These are phyloP conservation scores for Exocentrus adspersus DNA, from an alignment of 2,888 invertebrate species.

Conservation along the genomic window DNA sequence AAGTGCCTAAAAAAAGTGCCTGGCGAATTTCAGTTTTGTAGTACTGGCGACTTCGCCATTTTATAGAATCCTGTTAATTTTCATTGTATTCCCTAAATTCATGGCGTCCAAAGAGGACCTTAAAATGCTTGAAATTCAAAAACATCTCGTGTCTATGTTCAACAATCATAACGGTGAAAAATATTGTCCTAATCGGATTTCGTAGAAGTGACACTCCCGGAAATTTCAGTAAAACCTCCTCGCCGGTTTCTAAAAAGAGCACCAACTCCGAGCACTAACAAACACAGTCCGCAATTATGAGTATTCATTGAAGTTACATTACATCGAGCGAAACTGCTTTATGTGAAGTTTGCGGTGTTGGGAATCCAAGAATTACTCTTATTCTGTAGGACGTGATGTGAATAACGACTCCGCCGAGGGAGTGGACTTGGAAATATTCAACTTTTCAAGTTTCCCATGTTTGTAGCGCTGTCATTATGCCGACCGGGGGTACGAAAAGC, in stretches of 20 bases:
- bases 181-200: too few relatives aligned
- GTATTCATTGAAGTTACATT: slow-evolving; percentile 46
- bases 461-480: slow-evolving; percentile 50
- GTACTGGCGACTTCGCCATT: too few relatives aligned
- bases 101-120: too few relatives aligned
- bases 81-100: too few relatives aligned
- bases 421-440: slow-evolving; percentile 48
- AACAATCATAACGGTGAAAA: too few relatives aligned
- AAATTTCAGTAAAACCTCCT: slow-evolving; percentile 12
- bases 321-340: slow-evolving; percentile 38
- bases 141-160: too few relatives aligned
- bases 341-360: slow-evolving; percentile 39
- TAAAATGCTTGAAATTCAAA: too few relatives aligned
- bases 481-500: too few relatives aligned
- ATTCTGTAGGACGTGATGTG: slow-evolving; percentile 51
- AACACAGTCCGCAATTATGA: slow-evolving; percentile 49
- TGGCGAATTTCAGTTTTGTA: too few relatives aligned
- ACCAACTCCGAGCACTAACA: slow-evolving; percentile 33
- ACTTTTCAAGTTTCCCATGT: slow-evolving; percentile 50
- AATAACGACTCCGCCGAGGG: slow-evolving; percentile 49
- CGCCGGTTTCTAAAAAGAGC: slow-evolving; percentile 12
- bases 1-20: too few relatives aligned
- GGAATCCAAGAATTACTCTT: slow-evolving; percentile 50
- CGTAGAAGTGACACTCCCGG: not conserved
- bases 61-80: too few relatives aligned